Conservation (phyloP, 53 echinoderm and acorn worm species). For the Pentamera pediparva region DNA sequence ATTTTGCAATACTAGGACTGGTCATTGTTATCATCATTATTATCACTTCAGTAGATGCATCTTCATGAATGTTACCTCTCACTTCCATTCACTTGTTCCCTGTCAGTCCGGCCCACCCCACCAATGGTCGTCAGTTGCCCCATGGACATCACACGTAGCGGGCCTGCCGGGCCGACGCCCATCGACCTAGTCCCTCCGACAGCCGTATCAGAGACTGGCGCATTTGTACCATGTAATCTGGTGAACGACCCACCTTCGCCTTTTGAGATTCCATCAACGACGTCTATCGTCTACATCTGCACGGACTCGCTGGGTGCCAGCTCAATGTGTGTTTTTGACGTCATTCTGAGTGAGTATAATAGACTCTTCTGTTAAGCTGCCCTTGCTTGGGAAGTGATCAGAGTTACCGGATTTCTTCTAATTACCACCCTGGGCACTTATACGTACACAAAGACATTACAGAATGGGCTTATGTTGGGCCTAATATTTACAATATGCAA, state of each 20-base stretch:
- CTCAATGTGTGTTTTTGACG: neutral
- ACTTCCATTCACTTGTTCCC: no score
- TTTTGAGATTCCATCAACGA: neutral
- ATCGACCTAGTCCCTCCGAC: neutral
- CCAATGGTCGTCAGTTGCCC: neutral
- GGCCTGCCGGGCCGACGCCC: neutral
- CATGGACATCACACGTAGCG: neutral
- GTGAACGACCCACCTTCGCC: neutral
- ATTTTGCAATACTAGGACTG: no score
- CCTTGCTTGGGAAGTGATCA: no score
- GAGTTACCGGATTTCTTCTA: no score
- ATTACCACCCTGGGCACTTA: no score
- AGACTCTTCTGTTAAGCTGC: no score
- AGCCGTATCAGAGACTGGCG: neutral
- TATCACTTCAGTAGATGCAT: no score
- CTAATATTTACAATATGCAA: no score
- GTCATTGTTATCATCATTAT: no score
- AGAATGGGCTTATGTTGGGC: no score
- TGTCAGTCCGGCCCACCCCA: neutral
- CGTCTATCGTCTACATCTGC: slow-evolving; percentile 8
- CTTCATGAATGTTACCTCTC: no score
- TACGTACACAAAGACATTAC: no score
- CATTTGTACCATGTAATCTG: neutral
- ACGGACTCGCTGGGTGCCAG: neutral
- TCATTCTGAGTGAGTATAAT: neutral